Conservation (phyloP, 2,888 invertebrate genomes). For the Digitonthophagus gazella region DNA sequence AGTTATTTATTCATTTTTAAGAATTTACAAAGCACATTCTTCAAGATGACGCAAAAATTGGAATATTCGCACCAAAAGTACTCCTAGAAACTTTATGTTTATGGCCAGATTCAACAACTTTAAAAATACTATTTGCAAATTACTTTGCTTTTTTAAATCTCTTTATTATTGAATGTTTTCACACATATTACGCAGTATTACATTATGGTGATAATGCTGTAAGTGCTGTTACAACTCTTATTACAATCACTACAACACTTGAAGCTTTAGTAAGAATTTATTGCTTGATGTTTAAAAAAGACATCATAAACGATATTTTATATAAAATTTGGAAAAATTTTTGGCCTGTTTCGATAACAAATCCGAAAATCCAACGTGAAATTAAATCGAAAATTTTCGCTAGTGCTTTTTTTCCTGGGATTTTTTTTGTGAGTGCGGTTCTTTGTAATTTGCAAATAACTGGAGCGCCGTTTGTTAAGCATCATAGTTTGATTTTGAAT, state of each 20-base stretch:
- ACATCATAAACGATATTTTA: constrained; percentile 19
- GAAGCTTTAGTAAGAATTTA: constrained; percentile 24
- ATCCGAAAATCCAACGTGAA: not conserved
- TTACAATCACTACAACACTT: constrained; percentile 24
- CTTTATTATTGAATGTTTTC: constrained; percentile 21
- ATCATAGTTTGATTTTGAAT: constrained; percentile 24
- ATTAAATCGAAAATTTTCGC: not conserved
- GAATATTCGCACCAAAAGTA: constrained; percentile 21
- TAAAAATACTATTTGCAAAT: constrained; percentile 14
- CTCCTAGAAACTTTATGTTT: constrained; percentile 20
- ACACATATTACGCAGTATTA: constrained; percentile 20
- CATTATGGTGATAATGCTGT: constrained; percentile 10
- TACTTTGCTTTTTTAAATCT: constrained; percentile 22
- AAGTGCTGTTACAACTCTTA: constrained; percentile 18
- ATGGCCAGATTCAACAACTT: constrained; percentile 23
- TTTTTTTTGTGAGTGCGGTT: not conserved
- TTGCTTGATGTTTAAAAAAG: constrained; percentile 22
- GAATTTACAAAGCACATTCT: constrained; percentile 20
- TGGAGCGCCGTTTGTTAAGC: constrained; percentile 18
- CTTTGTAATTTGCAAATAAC: constrained; percentile 18
- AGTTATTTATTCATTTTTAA: constrained; percentile 12
- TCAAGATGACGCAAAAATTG: constrained; percentile 20
- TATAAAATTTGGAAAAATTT: constrained; percentile 23
- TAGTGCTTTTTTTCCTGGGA: not conserved
- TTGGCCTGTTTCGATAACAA: constrained; percentile 19